phyloP scores from a whole-genome alignment of 2,888 invertebrate genomes.

The Gasteruption jaculator region DNA sequence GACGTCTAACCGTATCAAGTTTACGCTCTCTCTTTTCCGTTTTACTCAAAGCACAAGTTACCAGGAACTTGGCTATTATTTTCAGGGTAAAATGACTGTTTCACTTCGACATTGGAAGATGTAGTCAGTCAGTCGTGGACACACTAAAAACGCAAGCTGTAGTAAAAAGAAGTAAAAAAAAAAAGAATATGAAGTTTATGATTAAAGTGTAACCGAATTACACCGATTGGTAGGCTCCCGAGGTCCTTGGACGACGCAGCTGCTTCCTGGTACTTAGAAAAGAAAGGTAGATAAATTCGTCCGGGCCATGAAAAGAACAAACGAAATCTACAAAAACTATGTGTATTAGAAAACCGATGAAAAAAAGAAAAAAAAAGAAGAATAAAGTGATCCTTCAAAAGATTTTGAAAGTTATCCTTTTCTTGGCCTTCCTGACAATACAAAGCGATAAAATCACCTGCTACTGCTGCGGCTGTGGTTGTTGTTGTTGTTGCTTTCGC shows the following conservation, averaged over 20 bases:
- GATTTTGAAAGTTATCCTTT: constrained; percentile 42
- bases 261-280: constrained; percentile 40
- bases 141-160: constrained; percentile 44
- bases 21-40: constrained; percentile 38
- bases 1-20: constrained; percentile 31
- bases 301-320: constrained; percentile 51
- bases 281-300: constrained; percentile 33
- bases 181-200: constrained; percentile 29
- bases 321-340: constrained; percentile 30
- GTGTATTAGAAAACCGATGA: constrained; percentile 19
- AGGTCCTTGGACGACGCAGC: constrained; percentile 38
- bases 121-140: constrained; percentile 35
- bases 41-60: no score
- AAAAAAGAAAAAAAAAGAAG: constrained; percentile 27
- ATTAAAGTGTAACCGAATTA: constrained; percentile 38
- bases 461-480: constrained; percentile 29
- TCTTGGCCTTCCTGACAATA: constrained; percentile 43
- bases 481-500: no score
- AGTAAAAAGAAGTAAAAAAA: no score
- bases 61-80: no score
- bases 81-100: constrained; percentile 13
- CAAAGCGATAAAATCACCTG: constrained; percentile 43
- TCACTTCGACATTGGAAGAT: constrained; percentile 7
- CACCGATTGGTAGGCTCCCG: constrained; percentile 32
- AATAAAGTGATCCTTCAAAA: constrained; percentile 13